Conservation (phyloP, 37 sponge, comb jelly and placozoan species). For the Axinella damicornis region DNA sequence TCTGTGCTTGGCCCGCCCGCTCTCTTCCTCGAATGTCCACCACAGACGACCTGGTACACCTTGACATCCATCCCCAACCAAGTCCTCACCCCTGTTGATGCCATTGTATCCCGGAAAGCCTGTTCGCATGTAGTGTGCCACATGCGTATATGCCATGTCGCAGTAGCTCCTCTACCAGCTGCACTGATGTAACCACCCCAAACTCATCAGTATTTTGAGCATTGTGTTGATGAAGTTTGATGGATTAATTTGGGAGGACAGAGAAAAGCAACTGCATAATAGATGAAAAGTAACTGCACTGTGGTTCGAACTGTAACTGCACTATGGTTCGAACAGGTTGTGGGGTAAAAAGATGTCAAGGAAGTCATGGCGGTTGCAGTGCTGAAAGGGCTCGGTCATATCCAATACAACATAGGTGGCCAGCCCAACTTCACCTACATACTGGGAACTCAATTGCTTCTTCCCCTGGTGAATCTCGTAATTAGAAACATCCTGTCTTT, state of each 20-base stretch:
- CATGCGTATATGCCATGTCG: neutral
- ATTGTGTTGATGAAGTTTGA: no score
- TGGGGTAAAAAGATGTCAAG: neutral
- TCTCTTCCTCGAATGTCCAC: neutral
- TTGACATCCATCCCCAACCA: no score
- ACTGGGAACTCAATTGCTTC: neutral
- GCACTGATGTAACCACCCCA: no score
- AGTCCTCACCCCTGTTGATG: no score
- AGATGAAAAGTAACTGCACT: no score
- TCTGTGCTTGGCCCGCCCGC: neutral
- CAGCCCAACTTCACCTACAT: neutral
- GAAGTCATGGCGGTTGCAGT: neutral
- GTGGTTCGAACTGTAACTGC: no score
- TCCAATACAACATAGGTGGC: neutral
- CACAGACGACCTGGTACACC: no score
- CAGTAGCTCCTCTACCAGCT: neutral
- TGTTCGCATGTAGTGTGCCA: neutral
- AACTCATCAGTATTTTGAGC: no score
- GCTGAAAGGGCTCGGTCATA: neutral
- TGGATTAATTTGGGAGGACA: no score
- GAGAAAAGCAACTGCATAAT: no score
- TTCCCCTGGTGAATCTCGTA: constrained; percentile 11
- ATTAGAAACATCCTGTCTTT: neutral
- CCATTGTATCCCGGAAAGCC: no score
- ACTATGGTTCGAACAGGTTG: no score